Evolutionary conservation across 2,113 vertebrate genomes (phyloP).

Genomic region (Lagopus muta): DNA sequence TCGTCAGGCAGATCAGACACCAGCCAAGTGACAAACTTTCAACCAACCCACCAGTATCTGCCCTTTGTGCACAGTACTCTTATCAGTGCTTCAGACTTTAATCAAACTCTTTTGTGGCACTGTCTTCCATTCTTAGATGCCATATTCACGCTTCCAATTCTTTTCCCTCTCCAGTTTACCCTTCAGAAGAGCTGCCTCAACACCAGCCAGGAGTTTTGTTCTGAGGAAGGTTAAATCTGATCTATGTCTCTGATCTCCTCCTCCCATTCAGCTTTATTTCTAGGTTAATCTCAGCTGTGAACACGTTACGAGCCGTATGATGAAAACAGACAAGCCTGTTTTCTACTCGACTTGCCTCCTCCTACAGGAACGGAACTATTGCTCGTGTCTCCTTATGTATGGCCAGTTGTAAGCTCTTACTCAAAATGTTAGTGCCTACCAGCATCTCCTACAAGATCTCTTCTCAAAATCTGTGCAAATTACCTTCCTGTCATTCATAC

Average conservation of each 20-base stretch:
- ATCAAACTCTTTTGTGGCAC: neutral
- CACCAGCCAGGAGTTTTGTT: neutral
- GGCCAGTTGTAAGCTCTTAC: neutral
- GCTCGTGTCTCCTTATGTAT: neutral
- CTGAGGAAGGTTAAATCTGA: neutral
- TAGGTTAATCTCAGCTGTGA: constrained; percentile 13
- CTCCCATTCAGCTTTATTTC: constrained; percentile 1
- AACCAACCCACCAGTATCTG: neutral
- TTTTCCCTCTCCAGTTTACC: neutral
- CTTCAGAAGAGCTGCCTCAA: neutral
- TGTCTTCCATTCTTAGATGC: neutral
- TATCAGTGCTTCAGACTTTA: neutral
- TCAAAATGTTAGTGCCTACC: neutral
- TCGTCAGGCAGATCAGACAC: neutral
- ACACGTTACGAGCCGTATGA: neutral
- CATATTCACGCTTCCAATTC: neutral
- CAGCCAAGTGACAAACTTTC: neutral
- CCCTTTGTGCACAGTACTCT: neutral
- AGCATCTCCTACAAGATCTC: neutral
- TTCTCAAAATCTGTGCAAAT: neutral
- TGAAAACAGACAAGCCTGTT: constrained; percentile 22
- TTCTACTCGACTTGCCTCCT: constrained; percentile 11
- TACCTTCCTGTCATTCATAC: neutral
- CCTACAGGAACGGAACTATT: neutral
- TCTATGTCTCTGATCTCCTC: neutral